Evolutionary conservation across 2,888 invertebrate species (phyloP).

Genomic region (Adelognathus sp.): DNA sequence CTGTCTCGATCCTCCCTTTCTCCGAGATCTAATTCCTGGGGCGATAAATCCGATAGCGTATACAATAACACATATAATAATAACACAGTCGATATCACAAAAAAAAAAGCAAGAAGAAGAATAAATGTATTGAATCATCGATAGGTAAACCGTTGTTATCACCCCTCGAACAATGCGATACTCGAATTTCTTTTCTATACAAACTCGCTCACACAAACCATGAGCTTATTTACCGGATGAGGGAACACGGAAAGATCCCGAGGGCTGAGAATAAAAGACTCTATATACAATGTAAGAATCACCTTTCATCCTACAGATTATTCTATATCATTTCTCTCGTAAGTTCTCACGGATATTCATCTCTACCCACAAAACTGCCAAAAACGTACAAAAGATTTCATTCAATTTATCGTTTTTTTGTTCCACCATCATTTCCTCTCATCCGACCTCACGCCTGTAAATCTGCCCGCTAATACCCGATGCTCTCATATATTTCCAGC

Average conservation of each 20-base stretch:
- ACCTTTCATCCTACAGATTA: constrained; percentile 44
- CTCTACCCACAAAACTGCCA: neutral
- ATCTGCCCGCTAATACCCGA: neutral
- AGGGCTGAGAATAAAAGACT: neutral
- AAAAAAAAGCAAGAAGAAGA: constrained; percentile 20
- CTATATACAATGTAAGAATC: constrained; percentile 9
- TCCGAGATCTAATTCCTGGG: constrained; percentile 57
- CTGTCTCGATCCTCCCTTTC: neutral
- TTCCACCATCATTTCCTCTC: constrained; percentile 1
- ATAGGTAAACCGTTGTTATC: constrained; percentile 48
- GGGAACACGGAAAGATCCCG: neutral
- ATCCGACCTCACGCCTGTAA: neutral
- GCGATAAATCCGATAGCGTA: constrained; percentile 59
- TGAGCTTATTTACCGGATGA: constrained; percentile 18
- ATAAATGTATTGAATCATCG: constrained; percentile 42
- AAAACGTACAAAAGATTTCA: constrained; percentile 26
- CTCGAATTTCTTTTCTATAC: neutral
- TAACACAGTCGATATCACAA: constrained; percentile 39
- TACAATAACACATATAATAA: too few species aligned
- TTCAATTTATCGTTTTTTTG: neutral
- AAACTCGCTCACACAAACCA: constrained; percentile 19
- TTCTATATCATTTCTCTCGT: constrained; percentile 14
- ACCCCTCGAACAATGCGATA: constrained; percentile 47
- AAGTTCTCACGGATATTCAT: constrained; percentile 9
- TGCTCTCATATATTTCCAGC: constrained; percentile 2